These are phyloP conservation scores for Periphyllus acericola DNA, from an alignment of 2,888 invertebrate genomes.

Conservation along the genomic window DNA sequence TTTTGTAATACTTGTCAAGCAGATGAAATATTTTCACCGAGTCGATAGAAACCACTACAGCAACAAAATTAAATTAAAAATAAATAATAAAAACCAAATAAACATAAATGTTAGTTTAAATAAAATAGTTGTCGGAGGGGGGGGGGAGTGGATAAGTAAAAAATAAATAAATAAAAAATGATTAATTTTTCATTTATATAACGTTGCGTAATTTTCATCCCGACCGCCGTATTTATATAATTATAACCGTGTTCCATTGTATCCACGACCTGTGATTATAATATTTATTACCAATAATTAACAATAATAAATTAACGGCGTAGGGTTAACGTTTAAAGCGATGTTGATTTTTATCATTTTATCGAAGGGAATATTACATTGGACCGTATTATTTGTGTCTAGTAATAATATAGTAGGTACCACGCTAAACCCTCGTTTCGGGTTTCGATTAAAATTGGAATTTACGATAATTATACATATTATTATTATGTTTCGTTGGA, in stretches of 20 bases:
- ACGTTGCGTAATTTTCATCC: conserved; percentile 1
- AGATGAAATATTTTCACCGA: not conserved
- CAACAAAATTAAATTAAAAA: not conserved
- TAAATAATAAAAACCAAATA: not conserved
- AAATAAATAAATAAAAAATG: not conserved
- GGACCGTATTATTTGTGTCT: no score
- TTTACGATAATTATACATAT: not conserved
- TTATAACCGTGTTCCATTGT: no score
- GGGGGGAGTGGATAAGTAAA: not conserved
- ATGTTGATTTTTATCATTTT: not conserved
- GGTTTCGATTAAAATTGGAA: not conserved
- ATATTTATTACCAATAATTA: not conserved
- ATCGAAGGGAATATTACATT: no score
- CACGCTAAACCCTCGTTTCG: not conserved
- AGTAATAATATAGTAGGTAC: not conserved
- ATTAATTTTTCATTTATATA: conserved; percentile 4
- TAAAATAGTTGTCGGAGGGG: not conserved
- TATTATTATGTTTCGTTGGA: not conserved
- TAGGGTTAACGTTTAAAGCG: not conserved
- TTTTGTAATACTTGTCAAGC: conserved; percentile 2
- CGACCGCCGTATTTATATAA: no score
- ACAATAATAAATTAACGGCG: conserved; percentile 8
- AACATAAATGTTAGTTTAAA: not conserved
- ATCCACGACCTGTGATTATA: conserved; percentile 10
- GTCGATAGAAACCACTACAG: not conserved